Conservation (phyloP, 2,113 vertebrate species). For the Callorhinus ursinus region DNA sequence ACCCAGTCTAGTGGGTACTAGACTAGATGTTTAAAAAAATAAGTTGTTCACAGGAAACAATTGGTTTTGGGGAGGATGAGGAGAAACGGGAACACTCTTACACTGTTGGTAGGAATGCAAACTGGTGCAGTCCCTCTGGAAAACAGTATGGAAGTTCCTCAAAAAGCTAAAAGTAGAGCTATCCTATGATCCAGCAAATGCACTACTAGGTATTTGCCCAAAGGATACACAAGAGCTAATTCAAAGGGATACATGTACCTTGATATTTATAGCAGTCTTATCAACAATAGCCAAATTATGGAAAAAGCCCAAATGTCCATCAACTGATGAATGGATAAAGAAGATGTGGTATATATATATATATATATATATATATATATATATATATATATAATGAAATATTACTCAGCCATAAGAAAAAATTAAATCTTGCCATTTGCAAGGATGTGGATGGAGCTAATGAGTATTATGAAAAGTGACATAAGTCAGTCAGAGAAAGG, state of each 20-base stretch:
- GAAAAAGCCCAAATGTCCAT: neutral
- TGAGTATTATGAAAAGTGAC: neutral
- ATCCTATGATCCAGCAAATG: neutral
- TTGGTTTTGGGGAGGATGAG: neutral
- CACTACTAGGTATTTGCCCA: neutral
- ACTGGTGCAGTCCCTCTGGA: neutral
- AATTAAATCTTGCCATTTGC: neutral
- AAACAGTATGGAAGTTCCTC: neutral
- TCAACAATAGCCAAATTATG: neutral
- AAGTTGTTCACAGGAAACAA: neutral
- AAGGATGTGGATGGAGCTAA: neutral
- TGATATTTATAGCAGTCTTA: neutral
- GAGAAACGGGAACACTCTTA: neutral
- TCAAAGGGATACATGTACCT: neutral
- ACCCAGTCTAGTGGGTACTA: neutral
- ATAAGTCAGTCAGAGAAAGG: neutral
- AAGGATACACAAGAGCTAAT: neutral
- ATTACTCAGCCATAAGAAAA: neutral
- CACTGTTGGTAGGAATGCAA: neutral
- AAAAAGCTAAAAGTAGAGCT: neutral
- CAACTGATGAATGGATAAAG: neutral
- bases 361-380: neutral
- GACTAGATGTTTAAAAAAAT: neutral
- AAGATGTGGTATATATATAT: neutral
- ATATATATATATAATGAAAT: neutral